These are phyloP conservation scores for Sibirionetta formosa DNA, from an alignment of 2,797 vertebrate genomes.

Conservation along the genomic window DNA sequence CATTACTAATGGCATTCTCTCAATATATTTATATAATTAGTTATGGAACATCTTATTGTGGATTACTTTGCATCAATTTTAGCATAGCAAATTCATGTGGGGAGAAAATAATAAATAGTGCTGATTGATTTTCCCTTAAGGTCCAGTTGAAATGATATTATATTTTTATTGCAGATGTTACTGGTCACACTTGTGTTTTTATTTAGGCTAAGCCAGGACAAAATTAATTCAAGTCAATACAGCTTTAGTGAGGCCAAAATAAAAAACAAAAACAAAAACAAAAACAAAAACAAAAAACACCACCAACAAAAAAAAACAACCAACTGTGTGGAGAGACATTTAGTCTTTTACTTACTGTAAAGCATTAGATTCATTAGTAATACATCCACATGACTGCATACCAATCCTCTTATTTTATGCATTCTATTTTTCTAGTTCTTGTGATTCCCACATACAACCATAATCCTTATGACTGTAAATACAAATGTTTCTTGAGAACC, in stretches of 20 bases:
- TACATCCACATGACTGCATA: neutral
- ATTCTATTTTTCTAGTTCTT: neutral
- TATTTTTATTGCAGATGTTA: neutral
- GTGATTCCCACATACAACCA: neutral
- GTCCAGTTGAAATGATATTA: neutral
- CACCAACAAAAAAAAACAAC: neutral
- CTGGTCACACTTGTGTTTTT: neutral
- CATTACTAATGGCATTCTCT: neutral
- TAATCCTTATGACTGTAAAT: neutral
- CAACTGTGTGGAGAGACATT: neutral
- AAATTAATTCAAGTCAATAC: neutral
- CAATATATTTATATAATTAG: neutral
- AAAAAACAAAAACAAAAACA: neutral
- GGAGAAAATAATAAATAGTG: neutral
- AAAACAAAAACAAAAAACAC: neutral
- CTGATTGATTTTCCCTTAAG: neutral
- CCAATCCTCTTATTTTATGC: neutral
- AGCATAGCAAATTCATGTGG: neutral
- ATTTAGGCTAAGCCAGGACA: neutral
- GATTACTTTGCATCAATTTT: neutral
- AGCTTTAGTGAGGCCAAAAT: neutral
- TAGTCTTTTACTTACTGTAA: neutral
- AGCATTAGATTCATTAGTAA: neutral
- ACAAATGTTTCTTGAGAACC: neutral
- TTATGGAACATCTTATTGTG: neutral